Evolutionary conservation across 2,888 invertebrate genomes (phyloP).

Genomic region (Alloscopus bannaensis): DNA sequence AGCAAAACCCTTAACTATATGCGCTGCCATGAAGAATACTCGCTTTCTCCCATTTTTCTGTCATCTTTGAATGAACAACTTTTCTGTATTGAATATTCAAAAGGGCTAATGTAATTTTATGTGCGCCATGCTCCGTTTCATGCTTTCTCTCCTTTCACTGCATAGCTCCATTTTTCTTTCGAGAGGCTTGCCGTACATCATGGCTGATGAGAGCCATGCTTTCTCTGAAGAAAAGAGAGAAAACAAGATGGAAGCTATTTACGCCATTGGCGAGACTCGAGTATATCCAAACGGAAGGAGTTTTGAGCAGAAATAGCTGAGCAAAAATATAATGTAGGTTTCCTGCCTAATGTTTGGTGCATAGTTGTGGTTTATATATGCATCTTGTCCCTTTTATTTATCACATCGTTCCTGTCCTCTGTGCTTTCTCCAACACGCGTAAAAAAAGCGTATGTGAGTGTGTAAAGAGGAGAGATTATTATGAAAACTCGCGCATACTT

Average conservation of each 20-base stretch:
- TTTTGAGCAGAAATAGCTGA: too few species aligned
- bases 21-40: too few species aligned
- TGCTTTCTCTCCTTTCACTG: background rate
- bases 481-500: background rate
- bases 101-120: background rate
- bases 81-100: conserved; percentile 15
- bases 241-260: conserved; percentile 17
- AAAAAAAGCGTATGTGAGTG: conserved; percentile 26
- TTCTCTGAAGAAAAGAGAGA: background rate
- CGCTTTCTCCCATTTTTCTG: too few species aligned
- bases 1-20: too few species aligned
- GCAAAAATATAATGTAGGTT: too few species aligned
- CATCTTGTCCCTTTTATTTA: conserved; percentile 27
- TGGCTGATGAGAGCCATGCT: background rate
- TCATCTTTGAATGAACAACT: too few species aligned
- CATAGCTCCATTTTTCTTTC: background rate
- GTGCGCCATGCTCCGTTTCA: too few species aligned
- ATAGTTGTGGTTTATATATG: conserved; percentile 29
- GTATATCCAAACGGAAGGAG: too few species aligned
- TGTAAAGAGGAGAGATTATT: background rate
- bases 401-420: conserved; percentile 32
- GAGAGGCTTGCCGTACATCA: background rate
- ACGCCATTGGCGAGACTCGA: too few species aligned
- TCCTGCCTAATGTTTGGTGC: too few species aligned
- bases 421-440: too few species aligned